These are phyloP conservation scores for Polia nebulosa DNA, from an alignment of 2,888 invertebrate species.

Conservation along the genomic window DNA sequence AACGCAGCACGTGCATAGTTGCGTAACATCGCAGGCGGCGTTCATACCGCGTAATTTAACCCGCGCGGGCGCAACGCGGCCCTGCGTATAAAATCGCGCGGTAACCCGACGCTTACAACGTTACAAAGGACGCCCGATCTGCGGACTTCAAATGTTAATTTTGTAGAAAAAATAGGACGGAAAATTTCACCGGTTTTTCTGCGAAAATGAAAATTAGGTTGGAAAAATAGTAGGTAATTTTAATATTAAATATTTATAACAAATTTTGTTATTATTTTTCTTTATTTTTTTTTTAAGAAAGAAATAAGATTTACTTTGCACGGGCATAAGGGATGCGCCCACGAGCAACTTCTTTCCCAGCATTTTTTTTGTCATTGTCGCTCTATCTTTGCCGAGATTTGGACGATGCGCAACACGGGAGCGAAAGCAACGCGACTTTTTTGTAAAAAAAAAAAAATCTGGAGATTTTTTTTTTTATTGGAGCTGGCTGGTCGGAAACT, in stretches of 20 bases:
- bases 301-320: too few relatives aligned
- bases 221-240: not conserved
- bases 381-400: too few relatives aligned
- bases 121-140: conserved; percentile 4
- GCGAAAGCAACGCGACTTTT: too few relatives aligned
- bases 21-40: conserved; percentile 5
- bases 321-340: too few relatives aligned
- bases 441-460: too few relatives aligned
- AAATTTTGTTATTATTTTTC: not conserved
- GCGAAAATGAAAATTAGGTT: not conserved
- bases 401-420: too few relatives aligned
- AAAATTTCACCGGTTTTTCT: not conserved
- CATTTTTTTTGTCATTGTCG: too few relatives aligned
- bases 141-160: not conserved
- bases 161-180: not conserved
- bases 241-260: not conserved
- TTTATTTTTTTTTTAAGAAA: too few relatives aligned
- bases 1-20: not conserved
- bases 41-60: conserved; percentile 32
- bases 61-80: conserved; percentile 29
- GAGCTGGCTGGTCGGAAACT: too few relatives aligned
- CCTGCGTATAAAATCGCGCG: conserved; percentile 3
- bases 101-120: conserved; percentile 22
- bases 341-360: too few relatives aligned
- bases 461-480: too few relatives aligned